phyloP scores from a whole-genome alignment of 2,113 vertebrate species.

The Clinocottus analis region DNA sequence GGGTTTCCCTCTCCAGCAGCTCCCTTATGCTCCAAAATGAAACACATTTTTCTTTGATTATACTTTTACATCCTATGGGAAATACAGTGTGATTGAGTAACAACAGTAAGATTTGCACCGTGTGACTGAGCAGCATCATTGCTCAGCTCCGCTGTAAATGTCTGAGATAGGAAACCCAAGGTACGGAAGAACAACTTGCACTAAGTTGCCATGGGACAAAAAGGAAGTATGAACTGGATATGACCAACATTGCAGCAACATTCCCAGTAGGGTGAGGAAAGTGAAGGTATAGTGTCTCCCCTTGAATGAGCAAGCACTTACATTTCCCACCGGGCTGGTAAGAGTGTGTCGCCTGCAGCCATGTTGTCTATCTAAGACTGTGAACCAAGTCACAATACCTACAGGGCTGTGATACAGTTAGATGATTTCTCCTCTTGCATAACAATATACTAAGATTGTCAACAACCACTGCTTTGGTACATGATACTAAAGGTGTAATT shows the following conservation, averaged over 20 bases:
- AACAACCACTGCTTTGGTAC: neutral
- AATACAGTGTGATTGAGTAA: slow-evolving; percentile 38
- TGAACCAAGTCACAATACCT: slow-evolving; percentile 1
- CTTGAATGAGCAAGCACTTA: slow-evolving; percentile 30
- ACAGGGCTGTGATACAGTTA: neutral
- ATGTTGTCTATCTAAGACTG: slow-evolving; percentile 6
- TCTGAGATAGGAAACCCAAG: slow-evolving; percentile 24
- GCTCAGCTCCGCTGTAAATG: slow-evolving; percentile 18
- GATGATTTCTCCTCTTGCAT: slow-evolving; percentile 1
- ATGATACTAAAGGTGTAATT: neutral
- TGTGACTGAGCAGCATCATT: slow-evolving; percentile 44
- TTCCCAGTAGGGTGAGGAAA: slow-evolving; percentile 28
- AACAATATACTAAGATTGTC: neutral
- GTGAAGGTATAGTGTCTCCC: slow-evolving; percentile 10
- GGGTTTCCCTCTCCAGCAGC: neutral
- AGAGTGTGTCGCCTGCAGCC: slow-evolving; percentile 5
- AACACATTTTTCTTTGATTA: slow-evolving; percentile 35
- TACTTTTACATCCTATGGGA: slow-evolving; percentile 26
- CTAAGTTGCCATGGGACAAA: slow-evolving; percentile 35
- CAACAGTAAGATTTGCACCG: slow-evolving; percentile 34
- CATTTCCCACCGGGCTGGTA: slow-evolving; percentile 32
- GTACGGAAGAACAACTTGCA: slow-evolving; percentile 17
- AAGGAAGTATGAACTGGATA: slow-evolving; percentile 38
- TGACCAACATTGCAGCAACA: slow-evolving; percentile 19
- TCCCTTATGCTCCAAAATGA: slow-evolving; percentile 26